Evolutionary conservation across 2,888 invertebrate genomes (phyloP).

Genomic region (Capitulum mitella): DNA sequence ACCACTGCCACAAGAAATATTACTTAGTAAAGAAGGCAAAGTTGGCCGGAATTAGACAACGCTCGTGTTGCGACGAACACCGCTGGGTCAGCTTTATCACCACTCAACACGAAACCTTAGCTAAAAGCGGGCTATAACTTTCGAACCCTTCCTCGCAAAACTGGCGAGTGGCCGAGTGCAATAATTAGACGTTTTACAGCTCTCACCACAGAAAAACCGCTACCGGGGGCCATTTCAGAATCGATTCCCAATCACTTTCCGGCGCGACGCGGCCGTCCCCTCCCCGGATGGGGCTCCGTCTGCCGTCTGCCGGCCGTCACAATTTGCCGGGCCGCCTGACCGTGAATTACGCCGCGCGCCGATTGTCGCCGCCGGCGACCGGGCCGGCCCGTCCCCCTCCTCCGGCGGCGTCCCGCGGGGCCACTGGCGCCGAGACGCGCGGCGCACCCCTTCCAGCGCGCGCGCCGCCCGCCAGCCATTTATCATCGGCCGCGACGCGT

Average conservation of each 20-base stretch:
- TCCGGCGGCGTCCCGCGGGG: not conserved
- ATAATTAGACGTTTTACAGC: not conserved
- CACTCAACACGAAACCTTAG: not conserved
- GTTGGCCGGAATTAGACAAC: constrained; percentile 10
- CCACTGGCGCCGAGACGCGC: not conserved
- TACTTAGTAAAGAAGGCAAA: not conserved
- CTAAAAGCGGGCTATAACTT: not conserved
- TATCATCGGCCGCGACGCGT: constrained; percentile 9
- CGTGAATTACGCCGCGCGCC: not conserved
- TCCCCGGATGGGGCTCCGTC: not conserved
- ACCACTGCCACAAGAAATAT: constrained; percentile 13
- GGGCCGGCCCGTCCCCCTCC: not conserved
- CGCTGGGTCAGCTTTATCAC: not conserved
- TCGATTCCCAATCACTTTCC: not conserved
- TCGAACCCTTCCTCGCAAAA: not conserved
- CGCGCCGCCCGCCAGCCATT: not conserved
- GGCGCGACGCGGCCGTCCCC: not conserved
- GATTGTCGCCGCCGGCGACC: not conserved
- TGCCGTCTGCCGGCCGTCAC: not conserved
- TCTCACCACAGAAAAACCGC: not conserved
- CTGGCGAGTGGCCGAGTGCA: not conserved
- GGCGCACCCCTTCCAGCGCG: not conserved
- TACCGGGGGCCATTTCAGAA: not conserved
- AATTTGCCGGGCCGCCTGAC: not conserved
- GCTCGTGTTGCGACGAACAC: not conserved